Evolutionary conservation across 2,888 invertebrate genomes (phyloP).

Genomic region (Caenorhabditis macrosperma): DNA sequence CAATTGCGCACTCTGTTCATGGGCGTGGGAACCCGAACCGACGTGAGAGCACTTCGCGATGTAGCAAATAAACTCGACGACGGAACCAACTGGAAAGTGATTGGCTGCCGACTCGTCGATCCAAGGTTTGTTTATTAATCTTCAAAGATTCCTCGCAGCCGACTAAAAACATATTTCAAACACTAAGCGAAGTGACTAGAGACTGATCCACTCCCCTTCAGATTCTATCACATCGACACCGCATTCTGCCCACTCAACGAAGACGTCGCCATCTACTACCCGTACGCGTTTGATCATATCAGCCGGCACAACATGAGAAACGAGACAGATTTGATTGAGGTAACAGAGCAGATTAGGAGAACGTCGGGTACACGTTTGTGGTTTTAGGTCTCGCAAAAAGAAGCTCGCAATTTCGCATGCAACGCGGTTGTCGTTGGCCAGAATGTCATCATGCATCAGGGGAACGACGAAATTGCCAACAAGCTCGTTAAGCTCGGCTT

Average conservation of each 20-base stretch:
- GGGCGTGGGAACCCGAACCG: conserved; percentile 78
- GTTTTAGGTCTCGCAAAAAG: conserved; percentile 69
- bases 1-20: conserved; percentile 73
- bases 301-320: conserved; percentile 77
- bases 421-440: conserved; percentile 79
- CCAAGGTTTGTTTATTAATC: conserved; percentile 69
- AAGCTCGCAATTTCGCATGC: conserved; percentile 78
- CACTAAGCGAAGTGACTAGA: background rate
- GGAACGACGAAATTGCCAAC: conserved; percentile 74
- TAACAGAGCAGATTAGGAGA: conserved; percentile 27
- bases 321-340: conserved; percentile 68
- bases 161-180: background rate
- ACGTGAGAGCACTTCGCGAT: conserved; percentile 72
- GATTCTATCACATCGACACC: conserved; percentile 80
- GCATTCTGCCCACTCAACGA: conserved; percentile 79
- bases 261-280: conserved; percentile 76
- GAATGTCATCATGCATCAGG: conserved; percentile 76
- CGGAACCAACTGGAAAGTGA: conserved; percentile 70
- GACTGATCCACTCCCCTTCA: too few relatives aligned
- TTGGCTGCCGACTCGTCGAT: conserved; percentile 77
- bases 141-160: conserved; percentile 6
- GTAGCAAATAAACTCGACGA: conserved; percentile 71
- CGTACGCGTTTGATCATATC: conserved; percentile 76
- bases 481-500: conserved; percentile 68
- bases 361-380: background rate